These are phyloP conservation scores for Cassiopea xamachana DNA, from an alignment of 30 jellyfish, hydroid and myxozoan genomes.

Conservation along the genomic window DNA sequence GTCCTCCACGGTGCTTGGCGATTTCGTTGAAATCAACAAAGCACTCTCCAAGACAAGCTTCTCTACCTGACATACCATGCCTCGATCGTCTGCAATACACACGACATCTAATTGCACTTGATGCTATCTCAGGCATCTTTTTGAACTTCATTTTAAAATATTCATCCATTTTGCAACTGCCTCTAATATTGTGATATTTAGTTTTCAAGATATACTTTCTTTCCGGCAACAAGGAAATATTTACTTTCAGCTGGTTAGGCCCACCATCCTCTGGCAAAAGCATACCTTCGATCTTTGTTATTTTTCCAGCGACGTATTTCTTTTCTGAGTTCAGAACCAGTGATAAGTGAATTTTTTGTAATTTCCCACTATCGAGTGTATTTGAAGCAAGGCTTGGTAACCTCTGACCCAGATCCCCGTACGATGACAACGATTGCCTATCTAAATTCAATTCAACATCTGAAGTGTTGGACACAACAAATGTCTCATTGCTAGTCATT, in stretches of 20 bases:
- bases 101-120: constrained; percentile 60
- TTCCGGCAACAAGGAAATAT: constrained; percentile 70
- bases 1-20: constrained; percentile 65
- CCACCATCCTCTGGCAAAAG: constrained; percentile 41
- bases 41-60: constrained; percentile 69
- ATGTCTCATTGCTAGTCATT: no score
- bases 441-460: no score
- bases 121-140: constrained; percentile 43
- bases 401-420: not conserved
- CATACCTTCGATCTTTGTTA: constrained; percentile 39
- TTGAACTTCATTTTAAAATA: constrained; percentile 82
- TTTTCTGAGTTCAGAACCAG: constrained; percentile 52
- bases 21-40: constrained; percentile 60
- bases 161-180: constrained; percentile 45
- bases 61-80: constrained; percentile 60
- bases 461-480: no score
- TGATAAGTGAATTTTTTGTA: constrained; percentile 44
- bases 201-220: constrained; percentile 71
- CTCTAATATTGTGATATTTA: constrained; percentile 29
- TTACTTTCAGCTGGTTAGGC: constrained; percentile 67
- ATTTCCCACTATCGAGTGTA: not conserved
- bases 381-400: not conserved
- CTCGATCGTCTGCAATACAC: constrained; percentile 70
- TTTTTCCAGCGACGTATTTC: constrained; percentile 89
- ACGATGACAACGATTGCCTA: not conserved